phyloP scores from a whole-genome alignment of 2,888 invertebrate species.

The Polietes domitor region DNA sequence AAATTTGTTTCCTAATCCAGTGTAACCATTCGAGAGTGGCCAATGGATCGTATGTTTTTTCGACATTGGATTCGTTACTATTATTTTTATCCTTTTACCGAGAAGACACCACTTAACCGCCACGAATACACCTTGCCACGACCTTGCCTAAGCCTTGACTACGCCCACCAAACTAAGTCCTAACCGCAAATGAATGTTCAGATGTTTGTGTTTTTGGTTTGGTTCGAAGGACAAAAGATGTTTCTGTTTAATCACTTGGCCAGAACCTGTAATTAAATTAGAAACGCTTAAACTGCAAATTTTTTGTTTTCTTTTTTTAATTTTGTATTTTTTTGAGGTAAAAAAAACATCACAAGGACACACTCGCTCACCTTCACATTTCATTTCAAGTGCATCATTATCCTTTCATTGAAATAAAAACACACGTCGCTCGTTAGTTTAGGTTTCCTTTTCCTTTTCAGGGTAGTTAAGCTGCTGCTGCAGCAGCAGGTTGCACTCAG shows the following conservation, averaged over 20 bases:
- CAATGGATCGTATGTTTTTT: not conserved
- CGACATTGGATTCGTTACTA: not conserved
- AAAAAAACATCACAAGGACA: not conserved
- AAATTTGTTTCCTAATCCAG: no score
- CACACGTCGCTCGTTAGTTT: conserved; percentile 9
- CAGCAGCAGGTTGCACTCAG: conserved; percentile 59
- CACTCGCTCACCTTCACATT: conserved; percentile 13
- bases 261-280: conserved; percentile 64
- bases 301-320: conserved; percentile 6
- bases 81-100: conserved; percentile 4
- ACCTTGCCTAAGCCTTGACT: conserved; percentile 57
- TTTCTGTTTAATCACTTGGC: conserved; percentile 45
- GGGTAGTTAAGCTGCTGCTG: not conserved
- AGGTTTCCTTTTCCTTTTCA: conserved; percentile 17
- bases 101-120: conserved; percentile 56
- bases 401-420: conserved; percentile 54
- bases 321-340: no score
- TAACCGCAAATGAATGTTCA: not conserved
- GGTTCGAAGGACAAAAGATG: conserved; percentile 27
- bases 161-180: conserved; percentile 40
- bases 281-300: conserved; percentile 61
- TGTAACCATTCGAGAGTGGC: not conserved
- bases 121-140: conserved; percentile 48
- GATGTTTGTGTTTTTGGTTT: not conserved
- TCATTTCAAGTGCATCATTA: conserved; percentile 59